phyloP scores from a whole-genome alignment of 2,113 vertebrate genomes.

The Solenodon paradoxus region DNA sequence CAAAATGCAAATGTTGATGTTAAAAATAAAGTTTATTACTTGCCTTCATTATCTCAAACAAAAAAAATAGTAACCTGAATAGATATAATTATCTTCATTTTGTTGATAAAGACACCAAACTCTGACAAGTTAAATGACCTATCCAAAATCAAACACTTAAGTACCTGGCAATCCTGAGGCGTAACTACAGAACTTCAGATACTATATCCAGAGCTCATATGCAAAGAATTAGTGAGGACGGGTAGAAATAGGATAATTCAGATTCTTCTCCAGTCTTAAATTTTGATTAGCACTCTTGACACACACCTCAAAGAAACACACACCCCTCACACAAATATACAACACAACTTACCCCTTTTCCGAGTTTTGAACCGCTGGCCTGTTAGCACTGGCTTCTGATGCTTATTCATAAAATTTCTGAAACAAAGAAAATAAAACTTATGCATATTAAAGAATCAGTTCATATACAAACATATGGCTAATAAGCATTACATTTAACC shows the following conservation, averaged over 20 bases:
- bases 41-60: not conserved
- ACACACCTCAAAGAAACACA: too few species aligned
- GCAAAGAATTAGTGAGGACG: not conserved
- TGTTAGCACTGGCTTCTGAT: conserved; percentile 97
- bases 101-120: not conserved
- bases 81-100: not conserved
- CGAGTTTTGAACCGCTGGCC: conserved; percentile 98
- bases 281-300: not conserved
- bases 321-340: not conserved
- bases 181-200: not conserved
- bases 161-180: not conserved
- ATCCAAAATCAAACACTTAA: not conserved
- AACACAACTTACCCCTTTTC: conserved; percentile 92
- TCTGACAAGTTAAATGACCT: not conserved
- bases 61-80: not conserved
- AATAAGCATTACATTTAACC: not conserved
- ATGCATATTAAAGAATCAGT: not conserved
- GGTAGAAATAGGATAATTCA: not conserved
- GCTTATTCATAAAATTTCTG: conserved; percentile 99
- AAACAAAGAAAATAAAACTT: conserved; percentile 62
- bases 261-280: not conserved
- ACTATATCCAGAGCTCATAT: not conserved
- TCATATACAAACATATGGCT: not conserved
- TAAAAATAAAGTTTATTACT: not conserved
- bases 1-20: not conserved